A percentile compares a stretch with the other conserved stretches of the same genome.
Evolutionary conservation across 2,113 vertebrate species (phyloP).

Genomic region (Poeciliopsis turrubarensis): DNA sequence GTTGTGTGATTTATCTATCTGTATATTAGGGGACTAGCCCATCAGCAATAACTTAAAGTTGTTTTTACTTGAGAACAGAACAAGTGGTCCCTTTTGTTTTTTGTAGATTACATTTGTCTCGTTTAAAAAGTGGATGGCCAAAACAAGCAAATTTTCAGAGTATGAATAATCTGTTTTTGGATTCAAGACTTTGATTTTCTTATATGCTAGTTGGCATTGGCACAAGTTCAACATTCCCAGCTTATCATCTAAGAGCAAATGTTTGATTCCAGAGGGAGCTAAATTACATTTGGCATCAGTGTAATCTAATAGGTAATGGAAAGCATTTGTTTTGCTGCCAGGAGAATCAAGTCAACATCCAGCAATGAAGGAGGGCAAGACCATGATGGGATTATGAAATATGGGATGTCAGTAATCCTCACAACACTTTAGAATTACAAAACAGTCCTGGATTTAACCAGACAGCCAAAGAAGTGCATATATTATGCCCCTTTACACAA

Average conservation of each 20-base stretch:
- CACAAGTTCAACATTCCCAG: conserved; percentile 30
- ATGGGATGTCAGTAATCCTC: conserved; percentile 56
- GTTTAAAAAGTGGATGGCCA: conserved; percentile 20
- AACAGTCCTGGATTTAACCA: conserved; percentile 16
- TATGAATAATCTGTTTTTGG: conserved; percentile 39
- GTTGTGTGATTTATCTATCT: conserved; percentile 48
- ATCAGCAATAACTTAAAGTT: conserved; percentile 30
- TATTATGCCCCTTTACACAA: conserved; percentile 26
- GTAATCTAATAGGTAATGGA: conserved; percentile 64
- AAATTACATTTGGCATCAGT: conserved; percentile 65
- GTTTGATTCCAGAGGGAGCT: conserved; percentile 45
- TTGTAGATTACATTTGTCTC: conserved; percentile 16
- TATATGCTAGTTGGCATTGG: conserved; percentile 24
- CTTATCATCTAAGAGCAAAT: conserved; percentile 57
- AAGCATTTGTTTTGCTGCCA: conserved; percentile 50
- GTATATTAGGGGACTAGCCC: conserved; percentile 46
- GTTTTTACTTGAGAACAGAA: conserved; percentile 44
- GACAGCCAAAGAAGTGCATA: conserved; percentile 2
- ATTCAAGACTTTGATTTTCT: conserved; percentile 29
- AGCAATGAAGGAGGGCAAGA: conserved; percentile 35
- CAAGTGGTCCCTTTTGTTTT: conserved; percentile 42
- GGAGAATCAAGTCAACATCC: conserved; percentile 42
- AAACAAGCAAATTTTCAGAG: conserved; percentile 21
- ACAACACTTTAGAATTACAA: conserved; percentile 41
- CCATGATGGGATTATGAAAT: conserved; percentile 64